Evolutionary conservation across 2,113 vertebrate genomes (phyloP).

Genomic region (Dromaius novaehollandiae): DNA sequence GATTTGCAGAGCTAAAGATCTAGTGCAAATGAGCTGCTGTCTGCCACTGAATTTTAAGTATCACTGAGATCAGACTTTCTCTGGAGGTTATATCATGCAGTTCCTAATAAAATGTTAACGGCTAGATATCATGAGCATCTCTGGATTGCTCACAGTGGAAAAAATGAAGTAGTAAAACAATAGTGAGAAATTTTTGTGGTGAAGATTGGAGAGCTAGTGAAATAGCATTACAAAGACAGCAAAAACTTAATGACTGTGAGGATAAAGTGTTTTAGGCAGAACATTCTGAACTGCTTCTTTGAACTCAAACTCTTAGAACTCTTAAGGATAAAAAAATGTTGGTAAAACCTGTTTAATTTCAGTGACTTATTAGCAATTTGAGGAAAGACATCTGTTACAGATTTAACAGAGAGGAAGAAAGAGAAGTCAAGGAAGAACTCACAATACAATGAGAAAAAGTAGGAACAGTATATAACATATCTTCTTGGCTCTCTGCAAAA

Average conservation of each 20-base stretch:
- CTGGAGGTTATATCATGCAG: slow-evolving; percentile 5
- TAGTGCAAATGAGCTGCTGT: not conserved
- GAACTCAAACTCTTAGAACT: not conserved
- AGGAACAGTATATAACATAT: not conserved
- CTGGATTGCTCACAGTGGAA: not conserved
- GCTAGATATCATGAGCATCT: not conserved
- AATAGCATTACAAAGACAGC: not conserved
- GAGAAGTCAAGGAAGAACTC: not conserved
- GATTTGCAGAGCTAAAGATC: not conserved
- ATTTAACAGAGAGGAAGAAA: not conserved
- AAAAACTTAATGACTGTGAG: not conserved
- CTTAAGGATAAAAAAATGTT: not conserved
- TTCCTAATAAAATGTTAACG: slow-evolving; percentile 44
- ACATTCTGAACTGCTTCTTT: not conserved
- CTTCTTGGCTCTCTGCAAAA: not conserved
- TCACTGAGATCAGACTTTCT: not conserved
- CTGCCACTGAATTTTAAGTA: slow-evolving; percentile 41
- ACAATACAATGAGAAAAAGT: not conserved
- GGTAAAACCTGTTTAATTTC: not conserved
- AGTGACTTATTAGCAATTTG: not conserved
- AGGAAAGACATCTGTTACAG: not conserved
- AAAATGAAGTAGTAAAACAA: not conserved
- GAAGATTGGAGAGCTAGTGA: not conserved
- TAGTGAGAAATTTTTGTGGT: not conserved
- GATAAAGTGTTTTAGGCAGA: not conserved